A percentile compares a stretch with the other conserved stretches of the same genome.
phyloP scores from a whole-genome alignment of 2,888 invertebrate genomes.

The Synergus laeviventris region DNA sequence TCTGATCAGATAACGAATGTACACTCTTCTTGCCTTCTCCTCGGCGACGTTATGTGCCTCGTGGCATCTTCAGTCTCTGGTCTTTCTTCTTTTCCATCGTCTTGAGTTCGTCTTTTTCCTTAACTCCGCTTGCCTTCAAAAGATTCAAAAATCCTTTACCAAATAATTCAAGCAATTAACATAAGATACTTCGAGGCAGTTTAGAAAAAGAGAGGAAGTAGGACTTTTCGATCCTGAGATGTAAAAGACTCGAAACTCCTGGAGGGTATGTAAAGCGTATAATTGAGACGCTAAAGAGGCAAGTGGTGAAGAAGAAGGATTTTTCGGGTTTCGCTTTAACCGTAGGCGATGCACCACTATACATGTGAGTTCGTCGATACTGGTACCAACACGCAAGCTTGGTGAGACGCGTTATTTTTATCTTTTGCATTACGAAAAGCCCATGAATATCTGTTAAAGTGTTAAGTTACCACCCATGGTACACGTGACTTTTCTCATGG shows the following conservation, averaged over 20 bases:
- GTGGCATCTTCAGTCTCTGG: conserved; percentile 39
- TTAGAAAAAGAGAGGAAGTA: background rate
- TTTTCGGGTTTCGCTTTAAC: conserved; percentile 48
- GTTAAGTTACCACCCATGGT: conserved; percentile 60
- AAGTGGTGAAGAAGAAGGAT: conserved; percentile 42
- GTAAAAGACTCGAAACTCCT: conserved; percentile 44
- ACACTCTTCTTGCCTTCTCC: conserved; percentile 64
- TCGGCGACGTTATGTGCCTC: conserved; percentile 41
- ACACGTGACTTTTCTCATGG: conserved; percentile 49
- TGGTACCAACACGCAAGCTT: conserved; percentile 41
- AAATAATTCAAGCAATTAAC: background rate
- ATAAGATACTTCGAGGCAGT: too few species aligned
- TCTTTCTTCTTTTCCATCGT: conserved; percentile 21
- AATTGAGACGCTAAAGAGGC: conserved; percentile 54
- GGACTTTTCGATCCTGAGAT: background rate
- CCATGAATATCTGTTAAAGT: conserved; percentile 61
- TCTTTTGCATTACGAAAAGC: conserved; percentile 57
- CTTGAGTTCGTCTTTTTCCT: conserved; percentile 40
- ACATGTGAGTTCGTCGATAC: conserved; percentile 15
- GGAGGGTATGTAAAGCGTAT: conserved; percentile 42
- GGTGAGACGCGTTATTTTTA: conserved; percentile 57
- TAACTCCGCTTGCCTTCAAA: conserved; percentile 34
- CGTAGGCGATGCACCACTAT: conserved; percentile 43
- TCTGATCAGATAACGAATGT: conserved; percentile 75
- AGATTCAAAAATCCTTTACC: background rate